A percentile compares a stretch with the other conserved stretches of the same genome.
phyloP scores from a whole-genome alignment of 1,140 invertebrate species.

The Medauroidea extradentata region DNA sequence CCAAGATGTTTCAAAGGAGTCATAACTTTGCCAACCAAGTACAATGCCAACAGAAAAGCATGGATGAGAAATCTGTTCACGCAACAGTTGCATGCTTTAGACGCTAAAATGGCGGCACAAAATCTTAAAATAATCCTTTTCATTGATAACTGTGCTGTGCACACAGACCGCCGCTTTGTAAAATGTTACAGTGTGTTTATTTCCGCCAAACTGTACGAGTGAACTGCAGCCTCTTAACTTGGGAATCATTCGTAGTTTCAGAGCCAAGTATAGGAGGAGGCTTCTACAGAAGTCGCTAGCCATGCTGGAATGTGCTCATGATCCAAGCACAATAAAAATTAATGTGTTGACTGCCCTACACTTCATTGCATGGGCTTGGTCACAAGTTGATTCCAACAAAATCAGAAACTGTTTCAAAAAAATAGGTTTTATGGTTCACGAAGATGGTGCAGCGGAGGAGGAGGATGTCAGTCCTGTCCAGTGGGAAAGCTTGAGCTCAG shows the following conservation, averaged over 20 bases:
- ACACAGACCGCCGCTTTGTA: slow-evolving; percentile 20
- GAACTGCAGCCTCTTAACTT: no score
- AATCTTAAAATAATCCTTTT: no score
- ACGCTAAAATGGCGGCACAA: no score
- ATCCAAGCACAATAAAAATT: slow-evolving; percentile 9
- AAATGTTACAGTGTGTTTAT: slow-evolving; percentile 29
- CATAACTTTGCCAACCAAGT: no score
- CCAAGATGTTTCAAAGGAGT: no score
- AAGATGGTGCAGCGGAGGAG: background rate
- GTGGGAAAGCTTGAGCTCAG: no score
- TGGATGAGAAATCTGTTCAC: no score
- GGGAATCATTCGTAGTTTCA: no score
- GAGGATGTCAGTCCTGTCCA: no score
- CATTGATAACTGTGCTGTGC: slow-evolving; percentile 45
- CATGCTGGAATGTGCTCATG: slow-evolving; percentile 16
- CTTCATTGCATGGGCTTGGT: background rate
- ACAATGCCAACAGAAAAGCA: no score
- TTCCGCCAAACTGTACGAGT: slow-evolving; percentile 30
- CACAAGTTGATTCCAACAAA: slow-evolving; percentile 10
- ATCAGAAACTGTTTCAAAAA: background rate
- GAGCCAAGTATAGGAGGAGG: slow-evolving; percentile 32
- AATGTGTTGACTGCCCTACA: background rate
- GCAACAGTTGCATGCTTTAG: no score
- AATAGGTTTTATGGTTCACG: background rate
- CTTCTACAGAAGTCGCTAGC: slow-evolving; percentile 26